Percentiles rank a stretch among this genome's conserved stretches.
These are phyloP conservation scores for Congeria kusceri DNA, from an alignment of 2,888 invertebrate species.

Conservation along the genomic window DNA sequence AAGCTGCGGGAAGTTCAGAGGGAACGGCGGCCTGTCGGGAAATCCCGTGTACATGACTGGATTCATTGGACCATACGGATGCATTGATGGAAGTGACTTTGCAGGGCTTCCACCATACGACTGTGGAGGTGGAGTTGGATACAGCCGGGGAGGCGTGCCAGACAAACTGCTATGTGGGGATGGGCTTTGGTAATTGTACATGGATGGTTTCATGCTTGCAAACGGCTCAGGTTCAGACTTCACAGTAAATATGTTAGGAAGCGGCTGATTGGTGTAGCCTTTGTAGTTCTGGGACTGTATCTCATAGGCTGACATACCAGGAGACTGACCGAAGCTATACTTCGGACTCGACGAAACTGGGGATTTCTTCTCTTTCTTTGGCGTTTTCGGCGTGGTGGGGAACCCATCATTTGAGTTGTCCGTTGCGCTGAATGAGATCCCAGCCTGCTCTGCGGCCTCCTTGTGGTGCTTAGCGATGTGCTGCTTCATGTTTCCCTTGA, in stretches of 20 bases:
- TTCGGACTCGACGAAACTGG: constrained; percentile 14
- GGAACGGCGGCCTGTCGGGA: constrained; percentile 6
- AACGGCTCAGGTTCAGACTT: constrained; percentile 44
- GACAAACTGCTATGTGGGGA: constrained; percentile 25
- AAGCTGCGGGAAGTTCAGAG: constrained; percentile 11
- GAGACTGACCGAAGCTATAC: constrained; percentile 7
- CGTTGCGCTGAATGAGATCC: neutral
- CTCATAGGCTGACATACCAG: constrained; percentile 15
- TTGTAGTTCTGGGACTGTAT: constrained; percentile 48
- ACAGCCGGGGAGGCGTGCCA: constrained; percentile 34
- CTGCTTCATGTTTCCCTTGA: constrained; percentile 61
- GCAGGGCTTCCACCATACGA: constrained; percentile 44
- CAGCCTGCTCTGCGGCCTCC: constrained; percentile 12
- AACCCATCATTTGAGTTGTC: neutral
- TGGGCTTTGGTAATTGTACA: constrained; percentile 45
- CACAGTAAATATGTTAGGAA: constrained; percentile 24
- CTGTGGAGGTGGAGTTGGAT: constrained; percentile 53
- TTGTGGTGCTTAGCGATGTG: constrained; percentile 54
- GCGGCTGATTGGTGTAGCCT: constrained; percentile 43
- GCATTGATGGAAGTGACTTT: constrained; percentile 32
- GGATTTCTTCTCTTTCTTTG: constrained; percentile 28
- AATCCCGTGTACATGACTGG: constrained; percentile 26
- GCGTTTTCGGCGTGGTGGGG: constrained; percentile 21
- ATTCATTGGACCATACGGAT: constrained; percentile 14
- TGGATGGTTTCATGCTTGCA: constrained; percentile 52